Evolutionary conservation across 2,888 invertebrate genomes (phyloP), one percentile per base, ranked within the genome.

Genomic region (Luffia ferchaultella): DNA sequence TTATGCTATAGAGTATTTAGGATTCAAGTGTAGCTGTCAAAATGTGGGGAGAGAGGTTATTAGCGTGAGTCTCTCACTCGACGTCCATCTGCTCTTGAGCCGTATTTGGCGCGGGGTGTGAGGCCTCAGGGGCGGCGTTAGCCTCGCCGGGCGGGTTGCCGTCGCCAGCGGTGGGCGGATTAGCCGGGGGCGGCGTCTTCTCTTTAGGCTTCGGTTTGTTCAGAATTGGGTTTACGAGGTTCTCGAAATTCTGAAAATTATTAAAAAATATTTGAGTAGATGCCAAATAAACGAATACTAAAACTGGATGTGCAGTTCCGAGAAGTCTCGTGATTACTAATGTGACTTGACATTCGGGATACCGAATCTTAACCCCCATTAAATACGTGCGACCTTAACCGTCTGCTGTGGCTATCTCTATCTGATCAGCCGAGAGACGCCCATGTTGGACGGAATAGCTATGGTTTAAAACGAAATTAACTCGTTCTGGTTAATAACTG

Each of bases 201-300:
- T 84, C 84, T 74, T 96, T 95, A 5, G 97, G 97, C 73, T 95
- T 95, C 49, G 95, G 93, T 71, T 96, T 96, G 74, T 92, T 95
- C 56, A 97, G 77, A 57, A 97, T 91, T 3, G 95, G 92, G 64
- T 86, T 87, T 44, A 90, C 87, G 46, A 68, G 68, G 59, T 65
- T 79, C 62, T 86, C 85, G 60, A 87, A 85, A 62, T 87, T 91
- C 86, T 89, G 86, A 62, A 72, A 67, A 42, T 17, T 16, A 52
- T 46, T n/a, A 16, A 42, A 19, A 12, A 40, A 9, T 7, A 40
- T 12, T 9, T 40, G 15, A 40, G 40, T 9, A 40, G 7, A 40
- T 40, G 40, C 40, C 7, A 9, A 40, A 12, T 40, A 7, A 9
- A 40, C n/a, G n/a, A n/a, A n/a, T n/a, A n/a, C n/a, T n/a, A n/a